Conservation (phyloP, 2,113 vertebrate genomes). For the Marmota monax region DNA sequence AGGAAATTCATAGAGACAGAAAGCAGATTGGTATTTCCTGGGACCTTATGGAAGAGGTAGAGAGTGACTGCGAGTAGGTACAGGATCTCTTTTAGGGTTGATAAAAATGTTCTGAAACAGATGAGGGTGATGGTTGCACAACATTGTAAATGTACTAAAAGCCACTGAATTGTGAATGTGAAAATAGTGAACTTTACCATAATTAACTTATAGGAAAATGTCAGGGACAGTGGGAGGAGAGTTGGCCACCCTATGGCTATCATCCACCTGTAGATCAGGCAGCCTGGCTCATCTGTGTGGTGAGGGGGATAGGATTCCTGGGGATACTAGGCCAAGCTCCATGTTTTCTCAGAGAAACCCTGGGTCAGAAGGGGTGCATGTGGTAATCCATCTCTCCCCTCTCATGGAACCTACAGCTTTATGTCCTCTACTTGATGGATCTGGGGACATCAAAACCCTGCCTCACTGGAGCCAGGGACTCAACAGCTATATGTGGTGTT, state of each 20-base stretch:
- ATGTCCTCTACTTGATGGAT: background rate
- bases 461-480: background rate
- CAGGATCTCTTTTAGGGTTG: background rate
- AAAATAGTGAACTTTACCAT: background rate
- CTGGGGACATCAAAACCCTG: background rate
- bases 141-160: background rate
- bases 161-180: background rate
- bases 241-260: background rate
- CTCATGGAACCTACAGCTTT: background rate
- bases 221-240: background rate
- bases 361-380: background rate
- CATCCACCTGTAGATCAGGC: background rate
- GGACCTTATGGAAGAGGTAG: background rate
- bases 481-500: background rate
- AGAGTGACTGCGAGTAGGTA: background rate
- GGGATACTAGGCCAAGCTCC: background rate
- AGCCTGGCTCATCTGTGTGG: background rate
- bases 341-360: background rate
- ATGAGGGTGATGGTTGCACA: background rate
- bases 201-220: background rate
- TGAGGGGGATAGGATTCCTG: background rate
- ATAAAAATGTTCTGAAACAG: background rate
- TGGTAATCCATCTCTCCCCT: background rate
- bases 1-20: background rate
- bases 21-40: background rate